Evolutionary conservation across 2,888 invertebrate species (phyloP).

Genomic region (Rutpela maculata): DNA sequence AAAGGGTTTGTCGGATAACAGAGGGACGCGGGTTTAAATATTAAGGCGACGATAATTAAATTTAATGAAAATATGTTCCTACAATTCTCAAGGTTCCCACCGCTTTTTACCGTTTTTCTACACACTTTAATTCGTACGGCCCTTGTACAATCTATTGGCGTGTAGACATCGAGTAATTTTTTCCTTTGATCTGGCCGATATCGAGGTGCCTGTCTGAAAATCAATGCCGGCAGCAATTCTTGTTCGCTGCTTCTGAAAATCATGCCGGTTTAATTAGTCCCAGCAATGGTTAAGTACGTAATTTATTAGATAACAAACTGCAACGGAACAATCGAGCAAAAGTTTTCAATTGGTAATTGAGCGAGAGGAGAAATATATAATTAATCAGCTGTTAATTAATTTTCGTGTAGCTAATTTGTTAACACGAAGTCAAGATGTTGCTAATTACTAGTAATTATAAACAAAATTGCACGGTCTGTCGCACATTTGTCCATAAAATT

Average conservation of each 20-base stretch:
- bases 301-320: constrained; percentile 1
- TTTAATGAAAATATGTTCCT: neutral
- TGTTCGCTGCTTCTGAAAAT: constrained; percentile 33
- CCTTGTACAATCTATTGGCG: constrained; percentile 16
- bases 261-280: constrained; percentile 31
- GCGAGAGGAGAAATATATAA: neutral
- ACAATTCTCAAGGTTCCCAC: neutral
- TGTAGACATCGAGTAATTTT: constrained; percentile 29
- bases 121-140: constrained; percentile 1
- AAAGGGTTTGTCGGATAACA: too few species aligned
- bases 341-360: neutral
- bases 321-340: constrained; percentile 3
- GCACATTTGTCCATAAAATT: too few species aligned
- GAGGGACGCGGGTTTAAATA: neutral
- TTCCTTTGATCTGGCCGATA: constrained; percentile 37
- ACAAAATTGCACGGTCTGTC: too few species aligned
- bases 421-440: neutral
- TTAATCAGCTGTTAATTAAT: constrained; percentile 3
- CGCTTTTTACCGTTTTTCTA: constrained; percentile 4
- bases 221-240: constrained; percentile 24
- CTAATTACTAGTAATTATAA: neutral
- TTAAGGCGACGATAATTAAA: neutral
- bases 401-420: neutral
- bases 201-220: constrained; percentile 29
- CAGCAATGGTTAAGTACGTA: constrained; percentile 26